These are phyloP conservation scores for Pelodiscus sinensis DNA, from an alignment of 2,113 vertebrate species.

Conservation along the genomic window DNA sequence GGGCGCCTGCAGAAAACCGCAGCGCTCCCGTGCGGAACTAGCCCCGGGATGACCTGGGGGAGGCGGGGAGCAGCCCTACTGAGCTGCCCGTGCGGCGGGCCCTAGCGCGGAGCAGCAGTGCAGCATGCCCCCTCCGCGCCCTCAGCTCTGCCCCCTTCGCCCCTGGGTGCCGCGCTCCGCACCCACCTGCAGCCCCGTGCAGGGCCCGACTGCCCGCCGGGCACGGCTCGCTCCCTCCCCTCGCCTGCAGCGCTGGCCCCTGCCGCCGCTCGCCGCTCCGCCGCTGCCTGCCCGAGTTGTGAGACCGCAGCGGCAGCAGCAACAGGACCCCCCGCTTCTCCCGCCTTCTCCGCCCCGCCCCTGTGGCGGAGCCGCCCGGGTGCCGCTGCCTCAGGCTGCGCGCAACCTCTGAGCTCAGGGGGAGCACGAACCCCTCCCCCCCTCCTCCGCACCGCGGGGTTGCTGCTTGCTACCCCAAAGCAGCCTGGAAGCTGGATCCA, in stretches of 20 bases:
- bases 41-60: neutral
- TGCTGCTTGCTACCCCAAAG: too few species aligned
- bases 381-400: too few species aligned
- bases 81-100: neutral
- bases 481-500: neutral
- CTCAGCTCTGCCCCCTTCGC: slow-evolving; percentile 30
- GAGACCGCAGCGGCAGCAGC: neutral
- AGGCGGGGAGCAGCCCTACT: too few species aligned
- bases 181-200: neutral
- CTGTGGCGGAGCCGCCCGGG: neutral
- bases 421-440: neutral
- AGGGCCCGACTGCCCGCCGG: slow-evolving; percentile 43
- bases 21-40: neutral
- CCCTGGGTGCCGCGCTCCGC: too few species aligned
- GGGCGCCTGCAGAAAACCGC: too few species aligned
- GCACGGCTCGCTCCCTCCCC: neutral
- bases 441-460: too few species aligned
- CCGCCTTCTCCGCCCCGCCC: fast-evolving
- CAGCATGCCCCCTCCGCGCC: neutral
- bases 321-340: neutral
- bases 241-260: neutral
- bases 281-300: neutral
- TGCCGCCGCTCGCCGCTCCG: neutral
- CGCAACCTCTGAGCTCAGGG: too few species aligned
- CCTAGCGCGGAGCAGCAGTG: neutral